Conservation (phyloP, 2,113 vertebrate genomes). For the Lophura nycthemera region DNA sequence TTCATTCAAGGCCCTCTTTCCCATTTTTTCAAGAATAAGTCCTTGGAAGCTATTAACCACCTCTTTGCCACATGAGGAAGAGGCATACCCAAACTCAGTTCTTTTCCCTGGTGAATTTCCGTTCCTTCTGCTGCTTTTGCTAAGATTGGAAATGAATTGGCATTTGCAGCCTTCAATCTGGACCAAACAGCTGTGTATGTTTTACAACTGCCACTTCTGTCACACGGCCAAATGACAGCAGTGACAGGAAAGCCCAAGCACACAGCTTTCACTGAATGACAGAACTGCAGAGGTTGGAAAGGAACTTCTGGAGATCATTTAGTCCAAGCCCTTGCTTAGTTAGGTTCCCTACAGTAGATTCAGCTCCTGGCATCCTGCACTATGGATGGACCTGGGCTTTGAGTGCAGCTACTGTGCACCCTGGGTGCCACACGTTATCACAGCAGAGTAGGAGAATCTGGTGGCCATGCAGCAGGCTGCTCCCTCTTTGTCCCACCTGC, state of each 20-base stretch:
- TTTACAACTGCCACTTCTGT: not conserved
- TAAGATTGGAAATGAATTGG: not conserved
- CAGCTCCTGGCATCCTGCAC: not conserved
- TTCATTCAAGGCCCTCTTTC: not conserved
- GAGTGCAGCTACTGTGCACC: not conserved
- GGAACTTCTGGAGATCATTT: too few species aligned
- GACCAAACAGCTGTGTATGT: rapidly evolving
- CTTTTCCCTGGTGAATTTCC: not conserved
- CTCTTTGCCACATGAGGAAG: not conserved
- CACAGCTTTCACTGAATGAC: not conserved
- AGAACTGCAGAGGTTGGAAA: too few species aligned
- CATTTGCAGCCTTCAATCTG: not conserved
- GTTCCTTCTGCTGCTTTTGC: not conserved
- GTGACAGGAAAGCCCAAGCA: not conserved
- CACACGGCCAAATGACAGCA: not conserved
- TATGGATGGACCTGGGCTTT: not conserved
- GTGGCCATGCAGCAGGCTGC: too few species aligned
- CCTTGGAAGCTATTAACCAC: not conserved
- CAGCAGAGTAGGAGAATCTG: too few species aligned
- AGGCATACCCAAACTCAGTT: not conserved
- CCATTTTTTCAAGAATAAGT: not conserved
- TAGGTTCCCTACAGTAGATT: too few species aligned
- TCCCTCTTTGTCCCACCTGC: too few species aligned
- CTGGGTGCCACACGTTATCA: too few species aligned
- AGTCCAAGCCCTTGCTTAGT: too few species aligned